Conservation (phyloP, 2,888 invertebrate genomes). For the Seira musarum region DNA sequence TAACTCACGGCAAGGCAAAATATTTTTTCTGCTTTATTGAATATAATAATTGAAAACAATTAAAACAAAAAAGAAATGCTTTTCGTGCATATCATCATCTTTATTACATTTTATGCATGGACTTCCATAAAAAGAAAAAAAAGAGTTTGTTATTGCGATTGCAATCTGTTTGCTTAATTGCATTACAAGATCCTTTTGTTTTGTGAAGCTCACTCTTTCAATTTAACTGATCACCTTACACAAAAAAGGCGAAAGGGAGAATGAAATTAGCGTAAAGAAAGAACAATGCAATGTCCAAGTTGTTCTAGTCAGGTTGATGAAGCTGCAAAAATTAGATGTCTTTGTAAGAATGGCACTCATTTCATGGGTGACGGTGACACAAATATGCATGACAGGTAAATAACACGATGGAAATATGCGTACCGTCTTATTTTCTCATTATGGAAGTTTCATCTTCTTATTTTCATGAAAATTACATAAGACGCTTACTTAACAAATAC, state of each 20-base stretch:
- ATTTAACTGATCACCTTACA: not conserved
- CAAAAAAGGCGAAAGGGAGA: not conserved
- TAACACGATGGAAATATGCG: slow-evolving; percentile 18
- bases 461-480: no score
- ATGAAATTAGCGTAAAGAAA: not conserved
- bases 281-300: not conserved
- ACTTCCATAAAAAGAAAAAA: slow-evolving; percentile 12
- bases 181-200: slow-evolving; percentile 1
- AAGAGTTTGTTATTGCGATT: not conserved
- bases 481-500: no score
- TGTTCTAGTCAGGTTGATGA: not conserved
- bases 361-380: not conserved
- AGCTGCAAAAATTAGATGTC: no score
- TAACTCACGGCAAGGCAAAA: not conserved
- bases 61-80: not conserved
- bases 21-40: not conserved
- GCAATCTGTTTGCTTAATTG: slow-evolving; percentile 6
- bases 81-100: not conserved
- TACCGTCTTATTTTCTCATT: no score
- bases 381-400: slow-evolving; percentile 36
- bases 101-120: not conserved
- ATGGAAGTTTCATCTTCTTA: no score
- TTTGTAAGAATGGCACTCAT: not conserved
- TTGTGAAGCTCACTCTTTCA: not conserved
- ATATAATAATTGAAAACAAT: slow-evolving; percentile 13